These are phyloP conservation scores for Myiozetetes cayanensis DNA, from an alignment of 2,113 vertebrate genomes.

Conservation along the genomic window DNA sequence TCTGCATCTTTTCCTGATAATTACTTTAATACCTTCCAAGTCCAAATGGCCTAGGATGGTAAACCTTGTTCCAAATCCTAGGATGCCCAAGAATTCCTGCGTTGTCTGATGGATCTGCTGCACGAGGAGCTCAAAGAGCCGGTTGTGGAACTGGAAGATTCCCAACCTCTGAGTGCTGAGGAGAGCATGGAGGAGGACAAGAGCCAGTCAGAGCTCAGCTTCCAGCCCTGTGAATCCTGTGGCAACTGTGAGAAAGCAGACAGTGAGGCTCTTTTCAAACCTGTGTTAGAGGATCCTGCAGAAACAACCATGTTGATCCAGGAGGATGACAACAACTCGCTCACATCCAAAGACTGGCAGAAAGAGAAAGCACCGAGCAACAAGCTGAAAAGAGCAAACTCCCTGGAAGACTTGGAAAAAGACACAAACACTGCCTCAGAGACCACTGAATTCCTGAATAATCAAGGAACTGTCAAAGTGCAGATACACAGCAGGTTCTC, in stretches of 20 bases:
- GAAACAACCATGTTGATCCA: constrained; percentile 92
- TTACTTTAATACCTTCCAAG: not conserved
- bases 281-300: constrained; percentile 78
- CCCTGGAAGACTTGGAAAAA: constrained; percentile 86
- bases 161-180: constrained; percentile 72
- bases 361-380: constrained; percentile 88
- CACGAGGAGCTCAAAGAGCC: constrained; percentile 96
- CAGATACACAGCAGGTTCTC: constrained; percentile 84
- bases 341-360: constrained; percentile 84
- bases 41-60: not conserved
- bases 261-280: constrained; percentile 73
- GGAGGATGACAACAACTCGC: constrained; percentile 81
- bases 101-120: constrained; percentile 97
- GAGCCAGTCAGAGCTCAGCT: constrained; percentile 87
- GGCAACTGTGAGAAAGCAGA: constrained; percentile 86
- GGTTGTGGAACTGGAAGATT: constrained; percentile 81
- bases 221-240: constrained; percentile 91
- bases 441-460: constrained; percentile 80
- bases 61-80: constrained; percentile 58
- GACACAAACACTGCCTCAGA: constrained; percentile 81
- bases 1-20: not conserved
- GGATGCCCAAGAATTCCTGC: constrained; percentile 98
- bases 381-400: constrained; percentile 81
- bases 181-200: constrained; percentile 84
- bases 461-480: constrained; percentile 90